These are phyloP conservation scores for Caenorhabditis angaria DNA, from an alignment of 2,888 invertebrate genomes.

Conservation along the genomic window DNA sequence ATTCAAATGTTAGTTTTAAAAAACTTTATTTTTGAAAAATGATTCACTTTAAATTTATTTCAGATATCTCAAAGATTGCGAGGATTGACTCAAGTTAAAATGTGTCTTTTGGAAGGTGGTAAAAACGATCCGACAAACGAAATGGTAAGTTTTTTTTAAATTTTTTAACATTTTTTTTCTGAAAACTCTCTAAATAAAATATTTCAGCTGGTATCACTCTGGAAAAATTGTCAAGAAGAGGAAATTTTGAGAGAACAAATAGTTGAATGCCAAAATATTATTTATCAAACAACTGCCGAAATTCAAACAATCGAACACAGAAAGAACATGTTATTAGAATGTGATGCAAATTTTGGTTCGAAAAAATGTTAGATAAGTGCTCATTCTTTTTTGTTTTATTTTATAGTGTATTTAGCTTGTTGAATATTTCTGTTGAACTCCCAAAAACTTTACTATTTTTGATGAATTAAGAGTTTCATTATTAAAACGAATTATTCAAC, in stretches of 20 bases:
- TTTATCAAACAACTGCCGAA: not conserved
- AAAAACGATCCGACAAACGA: not conserved
- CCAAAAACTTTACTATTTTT: too few species aligned
- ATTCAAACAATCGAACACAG: not conserved
- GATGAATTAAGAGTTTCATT: too few species aligned
- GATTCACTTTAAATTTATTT: not conserved
- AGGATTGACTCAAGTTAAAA: not conserved
- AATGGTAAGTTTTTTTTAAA: not conserved
- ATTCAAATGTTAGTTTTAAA: not conserved
- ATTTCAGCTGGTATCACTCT: not conserved
- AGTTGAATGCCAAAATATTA: not conserved
- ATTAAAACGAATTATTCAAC: too few species aligned
- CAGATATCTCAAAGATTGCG: not conserved
- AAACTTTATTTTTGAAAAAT: too few species aligned
- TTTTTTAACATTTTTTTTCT: not conserved
- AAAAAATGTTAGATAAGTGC: too few species aligned
- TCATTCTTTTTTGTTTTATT: not conserved
- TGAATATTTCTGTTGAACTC: too few species aligned
- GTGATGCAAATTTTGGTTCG: too few species aligned
- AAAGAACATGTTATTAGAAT: not conserved
- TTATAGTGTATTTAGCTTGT: not conserved
- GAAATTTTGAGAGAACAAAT: not conserved
- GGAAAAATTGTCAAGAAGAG: not conserved
- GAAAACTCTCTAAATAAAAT: not conserved
- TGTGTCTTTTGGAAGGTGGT: conserved; percentile 1